Evolutionary conservation across 30 jellyfish, hydroid and myxozoan species (phyloP), one percentile per base, ranked within the genome.

Genomic region (Morbakka virulenta): DNA sequence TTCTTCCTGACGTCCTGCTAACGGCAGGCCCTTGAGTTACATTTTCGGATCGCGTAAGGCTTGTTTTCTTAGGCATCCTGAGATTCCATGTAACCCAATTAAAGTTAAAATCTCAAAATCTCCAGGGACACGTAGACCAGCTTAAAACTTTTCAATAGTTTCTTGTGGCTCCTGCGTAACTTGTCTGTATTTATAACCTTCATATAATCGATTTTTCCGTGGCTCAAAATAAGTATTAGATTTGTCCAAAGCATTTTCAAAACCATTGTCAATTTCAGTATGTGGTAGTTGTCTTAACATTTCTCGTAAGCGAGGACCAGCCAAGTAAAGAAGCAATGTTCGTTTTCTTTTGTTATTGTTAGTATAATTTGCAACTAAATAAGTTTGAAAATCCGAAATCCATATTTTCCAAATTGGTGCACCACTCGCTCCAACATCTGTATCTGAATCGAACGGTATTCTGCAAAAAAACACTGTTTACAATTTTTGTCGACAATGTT

Each of bases 111-210:
- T 53, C 32, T 76, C 80, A 57, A 76, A 62, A 14, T 57, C 81
- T 1, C 35, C 87, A 21, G 35, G 82, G 48, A 32, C 82, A 52
- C 80, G 87, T 2, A 76, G 69, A n/a, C 82, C 80, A 48, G 82
- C 35, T 26, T 57, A 79, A 32, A 1, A 76, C 49, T 57, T 32
- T 20, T 76, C 87, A 32, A 76, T 53, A 1, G 67, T 76, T 28
- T 76, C 81, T n/a, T 52, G 34, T 6, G 87, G 80, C 23, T 53
- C n/a, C 28, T 76, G 87, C 4, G 3, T 22, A 41, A 79, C 81
- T 30, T 76, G 80, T 1, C 87, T 66, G 29, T 49, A 74, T 48
- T 48, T 74, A 52, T 74, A 74, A 2, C 50, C 85, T 52, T 74
- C 85, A 27, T 49, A 74, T n/a, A 74, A 2, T 2, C 85, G 3